Evolutionary conservation across 1,140 invertebrate species (phyloP).

Genomic region (Phymorhynchus buccinoides): DNA sequence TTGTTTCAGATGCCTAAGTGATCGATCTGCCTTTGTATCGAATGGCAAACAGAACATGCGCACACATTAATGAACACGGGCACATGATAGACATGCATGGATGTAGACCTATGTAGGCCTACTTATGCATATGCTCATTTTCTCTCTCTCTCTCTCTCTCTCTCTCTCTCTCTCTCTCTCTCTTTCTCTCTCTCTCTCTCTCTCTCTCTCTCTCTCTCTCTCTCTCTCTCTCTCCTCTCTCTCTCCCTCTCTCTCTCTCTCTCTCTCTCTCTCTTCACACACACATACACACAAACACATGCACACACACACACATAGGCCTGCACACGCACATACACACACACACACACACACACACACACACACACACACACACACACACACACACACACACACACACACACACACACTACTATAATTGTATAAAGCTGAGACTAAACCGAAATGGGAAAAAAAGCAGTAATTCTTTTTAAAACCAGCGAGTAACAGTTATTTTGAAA

Average conservation of each 20-base stretch:
- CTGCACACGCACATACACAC: neutral
- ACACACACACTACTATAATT: neutral
- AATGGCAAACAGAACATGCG: no score
- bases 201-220: neutral
- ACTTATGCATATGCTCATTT: neutral
- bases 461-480: neutral
- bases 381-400: neutral
- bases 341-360: neutral
- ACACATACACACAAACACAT: slow-evolving; percentile 1
- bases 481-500: neutral
- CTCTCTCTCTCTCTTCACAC: neutral
- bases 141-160: neutral
- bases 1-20: no score
- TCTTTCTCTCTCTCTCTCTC: neutral
- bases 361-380: neutral
- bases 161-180: neutral
- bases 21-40: no score
- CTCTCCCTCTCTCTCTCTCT: neutral
- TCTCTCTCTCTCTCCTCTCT: neutral
- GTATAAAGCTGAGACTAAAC: neutral
- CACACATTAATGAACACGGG: neutral
- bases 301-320: neutral
- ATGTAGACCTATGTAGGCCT: no score
- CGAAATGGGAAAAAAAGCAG: neutral
- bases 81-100: no score